phyloP scores from a whole-genome alignment of 2,113 vertebrate species.

The Egretta garzetta region DNA sequence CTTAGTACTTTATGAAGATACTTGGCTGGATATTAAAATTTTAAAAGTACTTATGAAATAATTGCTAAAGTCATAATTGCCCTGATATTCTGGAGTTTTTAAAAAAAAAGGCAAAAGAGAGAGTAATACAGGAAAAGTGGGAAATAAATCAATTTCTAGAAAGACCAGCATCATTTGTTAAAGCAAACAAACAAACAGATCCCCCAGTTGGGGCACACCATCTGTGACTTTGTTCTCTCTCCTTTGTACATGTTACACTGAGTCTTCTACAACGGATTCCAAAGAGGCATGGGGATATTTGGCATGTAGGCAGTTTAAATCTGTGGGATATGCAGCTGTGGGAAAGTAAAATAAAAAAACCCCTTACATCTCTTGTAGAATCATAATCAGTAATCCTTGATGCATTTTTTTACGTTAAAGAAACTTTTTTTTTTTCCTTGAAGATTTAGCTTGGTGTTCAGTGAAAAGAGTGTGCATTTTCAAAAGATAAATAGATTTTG shows the following conservation, averaged over 20 bases:
- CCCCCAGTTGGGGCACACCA: not conserved
- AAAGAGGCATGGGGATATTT: not conserved
- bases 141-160: not conserved
- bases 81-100: not conserved
- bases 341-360: not conserved
- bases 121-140: not conserved
- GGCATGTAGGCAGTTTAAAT: not conserved
- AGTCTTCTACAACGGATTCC: not conserved
- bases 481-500: not conserved
- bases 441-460: not conserved
- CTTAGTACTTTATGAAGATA: conserved; percentile 37
- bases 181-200: not conserved
- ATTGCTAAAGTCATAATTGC: not conserved
- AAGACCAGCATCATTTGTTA: not conserved
- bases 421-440: not conserved
- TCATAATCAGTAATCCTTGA: not conserved
- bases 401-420: not conserved
- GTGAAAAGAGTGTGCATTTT: not conserved
- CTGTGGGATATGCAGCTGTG: not conserved
- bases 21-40: conserved; percentile 49
- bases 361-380: not conserved
- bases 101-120: not conserved
- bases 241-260: not conserved
- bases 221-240: not conserved
- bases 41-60: conserved; percentile 32